Base-by-base conservation (phyloP, 2,888 invertebrate genomes). In the Cephus spinipes region DNA sequence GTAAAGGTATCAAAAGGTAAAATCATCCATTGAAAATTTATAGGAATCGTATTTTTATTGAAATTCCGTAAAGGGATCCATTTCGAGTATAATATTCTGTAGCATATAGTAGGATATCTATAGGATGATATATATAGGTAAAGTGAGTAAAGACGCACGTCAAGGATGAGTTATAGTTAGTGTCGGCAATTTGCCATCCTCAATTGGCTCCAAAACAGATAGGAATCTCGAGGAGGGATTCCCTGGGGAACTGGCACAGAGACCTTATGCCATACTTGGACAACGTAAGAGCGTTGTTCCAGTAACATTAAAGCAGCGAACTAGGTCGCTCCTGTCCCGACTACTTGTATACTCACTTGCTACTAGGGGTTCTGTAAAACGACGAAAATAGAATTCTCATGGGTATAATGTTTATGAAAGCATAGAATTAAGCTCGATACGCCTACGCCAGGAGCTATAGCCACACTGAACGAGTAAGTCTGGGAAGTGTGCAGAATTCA, bases 1-100 rank as follows among this genome's bases (percentile, higher is more conserved):
- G 81, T 82, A 86, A 85, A 83, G 79, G 80, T 31, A 76, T 81
- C 73, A 86, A 82, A 79, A 86, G 86, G 85, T 85, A 85, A 73
- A 31, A 69, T 30, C 30, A 75, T n/a, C 75, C 33, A 23, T 69
- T 34, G 75, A 68, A 75, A 68, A 55, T 55, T 55, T 23, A 55
- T 55, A 23, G 23, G 55, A 55, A 55, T 55, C 9, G 23, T 55
- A 55, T 23, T 55, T 9, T 23, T 23, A 55, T 55, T 55, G 23
- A 55, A 55, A 55, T 55, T n/a, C 35, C n/a, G 23, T 36, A 69
- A 71, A 71, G 71, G 40, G 40, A 71, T 69, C 30, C 31, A 76
- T 55, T 55, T 23, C 9, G 55, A 55, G 2, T 55, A 23, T 23
- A 55, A 23, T 55, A 55, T 55, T 23, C 23, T 15, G 6, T 55